Conservation (phyloP, 2,888 invertebrate species). For the Acheta domesticus region DNA sequence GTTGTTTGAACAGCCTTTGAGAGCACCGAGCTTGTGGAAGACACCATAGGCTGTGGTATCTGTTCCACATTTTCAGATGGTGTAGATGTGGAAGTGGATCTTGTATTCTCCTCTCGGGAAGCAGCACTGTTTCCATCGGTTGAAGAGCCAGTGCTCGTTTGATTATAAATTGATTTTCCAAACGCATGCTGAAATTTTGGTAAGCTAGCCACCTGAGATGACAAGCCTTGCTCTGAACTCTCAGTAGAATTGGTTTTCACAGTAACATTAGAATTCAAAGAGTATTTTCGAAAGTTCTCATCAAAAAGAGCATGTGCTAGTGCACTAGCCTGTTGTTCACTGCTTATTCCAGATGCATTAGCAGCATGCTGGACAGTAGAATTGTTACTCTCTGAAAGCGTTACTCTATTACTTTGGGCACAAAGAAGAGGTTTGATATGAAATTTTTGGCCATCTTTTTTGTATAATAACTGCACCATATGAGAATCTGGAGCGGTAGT, state of each 20-base stretch:
- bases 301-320: not conserved
- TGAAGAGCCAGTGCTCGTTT: slow-evolving; percentile 12
- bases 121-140: too few relatives aligned
- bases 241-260: not conserved
- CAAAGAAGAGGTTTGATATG: slow-evolving; percentile 27
- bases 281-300: slow-evolving; percentile 10
- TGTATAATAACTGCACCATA: slow-evolving; percentile 29
- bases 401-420: slow-evolving; percentile 19
- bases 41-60: slow-evolving; percentile 9
- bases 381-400: not conserved
- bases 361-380: not conserved
- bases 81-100: not conserved
- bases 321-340: not conserved
- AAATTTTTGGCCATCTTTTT: slow-evolving; percentile 29
- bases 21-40: slow-evolving; percentile 41
- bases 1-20: slow-evolving; percentile 49
- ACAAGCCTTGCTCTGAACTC: slow-evolving; percentile 24
- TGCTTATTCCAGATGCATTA: not conserved
- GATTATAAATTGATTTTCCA: slow-evolving; percentile 62
- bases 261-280: not conserved
- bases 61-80: not conserved
- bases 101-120: slow-evolving; percentile 20
- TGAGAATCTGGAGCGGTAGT: slow-evolving; percentile 28
- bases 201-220: slow-evolving; percentile 48
- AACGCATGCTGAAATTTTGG: slow-evolving; percentile 79